phyloP scores from a whole-genome alignment of 2,888 invertebrate species.

The Tetropium fuscum region DNA sequence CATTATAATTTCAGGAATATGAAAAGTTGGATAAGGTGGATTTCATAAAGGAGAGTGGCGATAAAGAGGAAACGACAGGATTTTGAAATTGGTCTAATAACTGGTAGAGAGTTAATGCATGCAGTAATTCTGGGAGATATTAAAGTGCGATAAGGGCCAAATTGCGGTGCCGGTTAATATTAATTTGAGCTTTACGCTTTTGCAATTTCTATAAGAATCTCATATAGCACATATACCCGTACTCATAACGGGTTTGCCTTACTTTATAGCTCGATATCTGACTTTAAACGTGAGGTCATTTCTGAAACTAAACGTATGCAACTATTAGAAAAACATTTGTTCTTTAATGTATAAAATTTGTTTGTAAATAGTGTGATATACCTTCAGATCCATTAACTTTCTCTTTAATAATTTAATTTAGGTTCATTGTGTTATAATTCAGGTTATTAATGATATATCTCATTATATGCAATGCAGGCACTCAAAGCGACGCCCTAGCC shows the following conservation, averaged over 20 bases:
- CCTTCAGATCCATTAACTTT: too few relatives aligned
- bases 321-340: too few relatives aligned
- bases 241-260: conserved; percentile 2
- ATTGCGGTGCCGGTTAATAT: conserved; percentile 47
- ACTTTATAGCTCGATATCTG: conserved; percentile 4
- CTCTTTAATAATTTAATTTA: too few relatives aligned
- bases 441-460: too few relatives aligned
- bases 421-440: too few relatives aligned
- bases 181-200: conserved; percentile 52
- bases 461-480: too few relatives aligned
- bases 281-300: too few relatives aligned
- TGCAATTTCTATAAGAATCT: conserved; percentile 49
- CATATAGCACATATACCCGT: conserved; percentile 34
- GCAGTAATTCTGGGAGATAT: conserved; percentile 45
- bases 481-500: too few relatives aligned
- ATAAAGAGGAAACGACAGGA: conserved; percentile 32
- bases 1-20: neutral
- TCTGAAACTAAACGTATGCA: too few relatives aligned
- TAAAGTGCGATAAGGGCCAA: conserved; percentile 51
- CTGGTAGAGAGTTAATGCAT: conserved; percentile 44
- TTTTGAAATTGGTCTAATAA: conserved; percentile 54
- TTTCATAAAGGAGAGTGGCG: conserved; percentile 14
- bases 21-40: conserved; percentile 16
- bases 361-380: too few relatives aligned
- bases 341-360: too few relatives aligned